Conservation (phyloP, 2,113 vertebrate genomes). For the Mobula birostris region DNA sequence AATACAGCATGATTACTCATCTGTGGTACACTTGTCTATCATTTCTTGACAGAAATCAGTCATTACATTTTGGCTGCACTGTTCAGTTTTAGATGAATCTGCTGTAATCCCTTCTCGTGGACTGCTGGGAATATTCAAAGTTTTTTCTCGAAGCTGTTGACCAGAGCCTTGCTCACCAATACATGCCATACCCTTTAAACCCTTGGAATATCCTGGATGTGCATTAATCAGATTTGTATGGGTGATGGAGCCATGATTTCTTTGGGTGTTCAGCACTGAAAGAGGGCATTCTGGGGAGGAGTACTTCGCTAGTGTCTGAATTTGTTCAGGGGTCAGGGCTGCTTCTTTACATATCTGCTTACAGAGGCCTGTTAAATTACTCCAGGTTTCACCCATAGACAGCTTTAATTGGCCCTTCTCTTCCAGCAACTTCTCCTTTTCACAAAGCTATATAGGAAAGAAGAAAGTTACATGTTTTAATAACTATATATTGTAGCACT, state of each 20-base stretch:
- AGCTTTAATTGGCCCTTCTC: slow-evolving; percentile 75
- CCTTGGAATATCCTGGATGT: slow-evolving; percentile 43
- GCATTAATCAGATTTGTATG: slow-evolving; percentile 40
- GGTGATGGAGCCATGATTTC: slow-evolving; percentile 47
- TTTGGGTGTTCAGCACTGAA: slow-evolving; percentile 63
- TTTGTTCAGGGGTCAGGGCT: slow-evolving; percentile 68
- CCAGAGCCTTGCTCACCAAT: slow-evolving; percentile 42
- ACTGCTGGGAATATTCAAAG: no score
- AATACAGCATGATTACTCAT: slow-evolving; percentile 48
- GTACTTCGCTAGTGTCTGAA: slow-evolving; percentile 75
- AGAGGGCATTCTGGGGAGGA: slow-evolving; percentile 70
- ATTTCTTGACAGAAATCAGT: slow-evolving; percentile 66
- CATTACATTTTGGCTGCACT: slow-evolving; percentile 52
- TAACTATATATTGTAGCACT: no score
- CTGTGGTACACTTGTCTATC: slow-evolving; percentile 66
- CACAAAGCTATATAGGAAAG: slow-evolving; percentile 40
- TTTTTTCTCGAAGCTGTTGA: slow-evolving; percentile 38
- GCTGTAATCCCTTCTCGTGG: not conserved
- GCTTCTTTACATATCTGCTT: slow-evolving; percentile 73
- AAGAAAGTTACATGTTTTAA: not conserved
- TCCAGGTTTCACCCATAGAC: slow-evolving; percentile 74
- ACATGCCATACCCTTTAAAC: slow-evolving; percentile 46
- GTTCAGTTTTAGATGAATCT: slow-evolving; percentile 41
- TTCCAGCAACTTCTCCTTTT: slow-evolving; percentile 77
- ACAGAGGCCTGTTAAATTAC: slow-evolving; percentile 76